Conservation (phyloP, 2,113 vertebrate genomes). For the Mobula hypostoma region DNA sequence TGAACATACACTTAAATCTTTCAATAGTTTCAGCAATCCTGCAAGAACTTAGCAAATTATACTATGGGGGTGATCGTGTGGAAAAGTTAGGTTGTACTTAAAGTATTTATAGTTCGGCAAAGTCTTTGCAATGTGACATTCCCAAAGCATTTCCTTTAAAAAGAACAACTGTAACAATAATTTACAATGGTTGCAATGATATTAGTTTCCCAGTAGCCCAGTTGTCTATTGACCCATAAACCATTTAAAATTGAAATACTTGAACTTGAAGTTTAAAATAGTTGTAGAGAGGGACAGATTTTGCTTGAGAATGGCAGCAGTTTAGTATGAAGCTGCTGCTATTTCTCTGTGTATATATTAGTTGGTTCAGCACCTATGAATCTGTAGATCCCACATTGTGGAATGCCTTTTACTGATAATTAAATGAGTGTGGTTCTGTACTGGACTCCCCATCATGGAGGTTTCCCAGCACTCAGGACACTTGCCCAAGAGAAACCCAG, state of each 20-base stretch:
- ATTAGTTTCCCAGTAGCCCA: not conserved
- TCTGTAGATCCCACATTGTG: too few relatives aligned
- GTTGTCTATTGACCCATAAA: not conserved
- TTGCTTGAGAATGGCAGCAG: too few relatives aligned
- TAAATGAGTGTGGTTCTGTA: too few relatives aligned
- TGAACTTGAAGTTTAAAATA: not conserved
- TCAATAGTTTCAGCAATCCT: not conserved
- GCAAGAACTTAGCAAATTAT: not conserved
- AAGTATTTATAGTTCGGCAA: not conserved
- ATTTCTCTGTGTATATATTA: too few relatives aligned
- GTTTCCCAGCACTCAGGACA: too few relatives aligned
- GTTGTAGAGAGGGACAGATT: not conserved
- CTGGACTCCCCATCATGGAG: too few relatives aligned
- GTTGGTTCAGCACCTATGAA: too few relatives aligned
- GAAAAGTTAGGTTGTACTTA: not conserved
- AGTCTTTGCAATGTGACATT: not conserved
- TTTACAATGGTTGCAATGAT: too few relatives aligned
- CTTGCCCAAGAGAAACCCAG: too few relatives aligned
- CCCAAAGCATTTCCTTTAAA: not conserved
- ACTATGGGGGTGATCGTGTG: not conserved
- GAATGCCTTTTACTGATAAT: too few relatives aligned
- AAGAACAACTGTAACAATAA: constrained; percentile 7
- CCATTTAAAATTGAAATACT: not conserved
- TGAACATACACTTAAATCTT: not conserved
- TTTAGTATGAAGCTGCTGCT: too few relatives aligned